Base-by-base conservation (phyloP, 2,113 vertebrate genomes). In the Sander vitreus region DNA sequence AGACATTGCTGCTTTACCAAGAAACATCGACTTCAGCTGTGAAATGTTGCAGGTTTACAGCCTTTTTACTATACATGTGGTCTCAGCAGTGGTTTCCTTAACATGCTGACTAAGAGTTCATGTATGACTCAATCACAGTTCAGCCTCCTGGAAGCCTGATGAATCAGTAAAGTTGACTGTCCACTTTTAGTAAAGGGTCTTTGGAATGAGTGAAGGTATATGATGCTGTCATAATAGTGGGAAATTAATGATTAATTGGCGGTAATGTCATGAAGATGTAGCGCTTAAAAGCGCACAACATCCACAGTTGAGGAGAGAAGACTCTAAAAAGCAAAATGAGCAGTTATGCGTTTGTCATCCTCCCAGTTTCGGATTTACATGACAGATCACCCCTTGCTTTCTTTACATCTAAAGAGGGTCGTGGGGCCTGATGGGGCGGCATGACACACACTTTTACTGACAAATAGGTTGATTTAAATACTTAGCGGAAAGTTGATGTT, bases 41-140 rank as follows among this genome's bases (percentile, higher is more conserved):
- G 23, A 55, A 9, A 15, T 73, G 66, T 70, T 43, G 30, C 23
- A 69, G 51, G 19, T 48, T 53, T 57, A 60, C 18, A 16, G 19
- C 60, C n/a, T 19, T n/a, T 81, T 27, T 33, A 59, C 60, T 65
- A 0, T 58, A 33, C 50, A 6, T 48, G 48, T 30, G 55, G 63
- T 62, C 14, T 76, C 12, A 10, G 23, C 7, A 7, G 64, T 47
- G 51, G 64, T 86, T 82, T 75, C 60, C 54, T 80, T 21, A 23
- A 3, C 33, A 19, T 65, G 74, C 53, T 84, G 72, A 75, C 45
- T 21, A 21, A 39, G 11, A 58, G 43, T 75, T 48, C 25, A 27
- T 57, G 1, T 86, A 25, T 86, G 81, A 89, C 55, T 84, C 74
- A 55, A 6, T 55, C n/a, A 15, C 23, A 9, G 59, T n/a, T n/a